These are phyloP conservation scores for Enhydra lutris DNA, from an alignment of 2,113 vertebrate species.

Conservation along the genomic window DNA sequence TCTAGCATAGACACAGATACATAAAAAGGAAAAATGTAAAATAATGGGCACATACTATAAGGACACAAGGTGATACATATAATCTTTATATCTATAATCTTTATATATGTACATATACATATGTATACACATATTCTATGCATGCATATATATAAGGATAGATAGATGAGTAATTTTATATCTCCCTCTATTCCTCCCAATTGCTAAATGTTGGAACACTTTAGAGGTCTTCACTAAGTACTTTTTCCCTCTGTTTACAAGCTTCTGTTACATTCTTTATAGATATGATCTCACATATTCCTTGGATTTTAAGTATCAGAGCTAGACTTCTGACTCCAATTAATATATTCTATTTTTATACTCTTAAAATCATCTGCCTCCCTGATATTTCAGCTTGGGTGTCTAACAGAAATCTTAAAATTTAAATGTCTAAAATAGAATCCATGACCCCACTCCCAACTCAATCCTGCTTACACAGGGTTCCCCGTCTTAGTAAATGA, in stretches of 20 bases:
- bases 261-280: background rate
- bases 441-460: background rate
- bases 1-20: background rate
- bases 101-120: too few relatives aligned
- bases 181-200: background rate
- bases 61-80: background rate
- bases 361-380: background rate
- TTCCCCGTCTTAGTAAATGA: background rate
- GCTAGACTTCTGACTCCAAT: background rate
- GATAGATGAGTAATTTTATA: too few relatives aligned
- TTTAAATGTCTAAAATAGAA: background rate
- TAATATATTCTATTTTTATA: background rate
- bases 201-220: background rate
- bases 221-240: background rate
- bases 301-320: background rate
- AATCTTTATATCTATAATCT: background rate
- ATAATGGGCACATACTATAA: background rate
- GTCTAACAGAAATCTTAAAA: background rate
- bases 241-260: background rate
- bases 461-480: accelerated
- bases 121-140: background rate
- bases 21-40: background rate
- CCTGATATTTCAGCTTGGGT: background rate
- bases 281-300: background rate
- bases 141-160: background rate